Conservation (phyloP, 2,797 vertebrate genomes). For the Silurus lanzhouensis region DNA sequence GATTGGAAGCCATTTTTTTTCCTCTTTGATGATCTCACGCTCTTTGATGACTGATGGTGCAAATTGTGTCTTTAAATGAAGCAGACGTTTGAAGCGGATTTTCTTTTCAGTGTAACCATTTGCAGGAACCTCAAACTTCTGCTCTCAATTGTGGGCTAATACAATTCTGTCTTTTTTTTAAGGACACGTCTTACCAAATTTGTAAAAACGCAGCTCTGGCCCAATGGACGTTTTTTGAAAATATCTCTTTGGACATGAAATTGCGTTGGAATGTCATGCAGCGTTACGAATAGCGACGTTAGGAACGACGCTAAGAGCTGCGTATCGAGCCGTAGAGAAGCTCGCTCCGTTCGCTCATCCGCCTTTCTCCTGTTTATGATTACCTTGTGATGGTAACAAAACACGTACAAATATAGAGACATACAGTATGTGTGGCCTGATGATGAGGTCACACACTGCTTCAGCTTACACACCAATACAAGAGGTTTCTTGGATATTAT, state of each 20-base stretch:
- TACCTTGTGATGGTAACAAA: not conserved
- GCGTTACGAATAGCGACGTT: not conserved
- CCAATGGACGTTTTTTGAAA: too few relatives aligned
- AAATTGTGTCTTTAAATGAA: constrained; percentile 43
- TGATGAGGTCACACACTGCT: not conserved
- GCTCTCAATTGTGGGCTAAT: constrained; percentile 47
- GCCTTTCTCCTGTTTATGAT: not conserved
- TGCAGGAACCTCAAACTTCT: constrained; percentile 37
- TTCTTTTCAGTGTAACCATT: constrained; percentile 21
- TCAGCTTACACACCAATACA: not conserved
- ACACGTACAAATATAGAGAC: not conserved
- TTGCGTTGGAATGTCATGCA: not conserved
- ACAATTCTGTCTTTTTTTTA: constrained; percentile 5
- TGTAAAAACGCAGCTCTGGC: not conserved
- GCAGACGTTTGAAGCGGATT: constrained; percentile 16
- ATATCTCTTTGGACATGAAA: too few relatives aligned
- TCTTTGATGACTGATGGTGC: constrained; percentile 40
- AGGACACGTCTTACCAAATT: not conserved
- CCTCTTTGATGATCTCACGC: constrained; percentile 57
- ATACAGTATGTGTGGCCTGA: not conserved
- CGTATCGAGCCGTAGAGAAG: not conserved
- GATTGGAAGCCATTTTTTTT: constrained; percentile 60
- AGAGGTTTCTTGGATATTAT: not conserved
- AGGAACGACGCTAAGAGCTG: not conserved
- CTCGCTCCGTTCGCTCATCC: too few relatives aligned